Evolutionary conservation across 1,140 invertebrate genomes (phyloP), one percentile per base, ranked within the genome.

Genomic region (Caenorhabditis remanei): DNA sequence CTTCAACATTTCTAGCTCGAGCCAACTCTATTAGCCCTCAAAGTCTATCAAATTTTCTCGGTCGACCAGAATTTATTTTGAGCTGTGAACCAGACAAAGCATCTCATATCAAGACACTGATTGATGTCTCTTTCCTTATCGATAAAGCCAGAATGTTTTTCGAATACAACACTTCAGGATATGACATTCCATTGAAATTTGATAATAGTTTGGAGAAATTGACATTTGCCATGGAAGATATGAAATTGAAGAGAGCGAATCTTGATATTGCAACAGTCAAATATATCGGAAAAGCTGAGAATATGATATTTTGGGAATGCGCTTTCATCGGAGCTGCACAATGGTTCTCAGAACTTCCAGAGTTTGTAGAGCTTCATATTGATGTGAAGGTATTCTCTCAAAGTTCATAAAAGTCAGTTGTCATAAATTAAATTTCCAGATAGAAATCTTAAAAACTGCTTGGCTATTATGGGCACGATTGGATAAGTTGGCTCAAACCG

Each of bases 31-130:
- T 9, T 2, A 32, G 11, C 43, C 65, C 65, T 4, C 14, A 43
- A n/a, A 71, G 65, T 16, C 6, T 71, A 14, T n/a, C 65, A 13
- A 71, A 71, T 19, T 71, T 71, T 16, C 40, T 71, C 1, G 61
- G 61, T 9, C 61, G 61, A 0, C 61, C 61, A 32, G 61, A 63
- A 40, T 63, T 63, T 24, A 63, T 63, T 63, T 63, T 63, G 61
- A 32, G 61, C 13, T 63, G 61, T 32, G 61, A 63, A 32, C 61
- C 61, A 24, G 61, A 63, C 13, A 24, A 32, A 13, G 61, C 61
- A 63, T 21, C 61, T 13, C 11, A 13, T 11, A 11, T 40, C 19
- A 63, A 63, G 24, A 32, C 61, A 32, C 4, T 63, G 24, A 63
- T 63, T 32, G 61, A 63, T 63, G 61, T 63, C 0, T 63, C 61